These are phyloP conservation scores for Daphoenositta chrysoptera DNA, from an alignment of 2,113 vertebrate species.

Conservation along the genomic window DNA sequence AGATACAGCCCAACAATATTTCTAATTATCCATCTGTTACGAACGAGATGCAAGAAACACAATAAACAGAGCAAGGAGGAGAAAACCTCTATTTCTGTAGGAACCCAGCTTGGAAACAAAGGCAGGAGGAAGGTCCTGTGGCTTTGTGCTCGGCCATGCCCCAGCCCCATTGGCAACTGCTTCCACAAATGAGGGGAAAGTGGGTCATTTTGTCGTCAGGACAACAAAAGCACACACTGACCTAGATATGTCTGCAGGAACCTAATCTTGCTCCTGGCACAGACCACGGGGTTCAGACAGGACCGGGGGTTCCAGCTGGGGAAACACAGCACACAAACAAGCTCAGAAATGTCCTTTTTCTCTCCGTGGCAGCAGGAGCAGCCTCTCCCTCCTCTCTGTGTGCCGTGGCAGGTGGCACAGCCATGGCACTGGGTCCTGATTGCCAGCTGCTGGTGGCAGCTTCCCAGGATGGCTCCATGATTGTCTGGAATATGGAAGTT, in stretches of 20 bases:
- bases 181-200: constrained; percentile 32
- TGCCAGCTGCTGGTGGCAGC: constrained; percentile 72
- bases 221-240: constrained; percentile 45
- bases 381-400: not conserved
- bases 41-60: not conserved
- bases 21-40: not conserved
- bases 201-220: constrained; percentile 39
- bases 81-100: not conserved
- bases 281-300: not conserved
- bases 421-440: constrained; percentile 65
- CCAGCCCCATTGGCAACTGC: not conserved
- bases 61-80: not conserved
- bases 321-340: not conserved
- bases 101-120: not conserved
- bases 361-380: not conserved
- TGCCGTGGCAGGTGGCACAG: constrained; percentile 55
- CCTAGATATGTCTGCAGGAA: constrained; percentile 33
- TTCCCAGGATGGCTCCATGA: constrained; percentile 68
- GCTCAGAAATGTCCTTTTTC: not conserved
- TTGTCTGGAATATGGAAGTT: constrained; percentile 71
- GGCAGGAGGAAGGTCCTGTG: not conserved
- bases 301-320: not conserved
- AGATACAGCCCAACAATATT: not conserved
- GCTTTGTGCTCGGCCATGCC: not conserved
- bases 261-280: constrained; percentile 12